Base-by-base conservation (phyloP, 2,113 vertebrate genomes). In the Ivindomyrus marchei region DNA sequence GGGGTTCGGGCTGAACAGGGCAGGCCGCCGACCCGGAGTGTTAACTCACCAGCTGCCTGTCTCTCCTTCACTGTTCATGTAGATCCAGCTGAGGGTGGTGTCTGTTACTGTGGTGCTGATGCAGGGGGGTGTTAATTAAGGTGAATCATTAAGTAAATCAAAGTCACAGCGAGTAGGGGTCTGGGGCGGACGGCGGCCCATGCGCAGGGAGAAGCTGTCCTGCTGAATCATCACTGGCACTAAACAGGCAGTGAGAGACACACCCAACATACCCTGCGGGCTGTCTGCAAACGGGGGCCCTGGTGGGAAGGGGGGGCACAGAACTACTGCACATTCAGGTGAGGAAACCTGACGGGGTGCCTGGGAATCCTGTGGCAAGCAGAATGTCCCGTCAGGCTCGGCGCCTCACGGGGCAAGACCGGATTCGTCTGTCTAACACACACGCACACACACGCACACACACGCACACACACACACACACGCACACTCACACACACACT, bases 261-360 rank as follows among this genome's bases (percentile, higher is more conserved):
- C 15, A 39, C 36, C 31, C 13, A 77, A n/a, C 9, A 3, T 77
- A 11, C 31, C 70, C 36, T 77, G 31, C 27, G 27, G 27, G 66
- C 66, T 5, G 70, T 7, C 19, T 21, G 53, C 53, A 21, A 10
- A 36, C 13, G 19, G 3, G 62, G 7, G 3, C 62, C 62, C 2
- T 31, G n/a, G 47, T 0, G 47, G 47, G 10, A 39, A 39, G 91
- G 85, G 87, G 66, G 92, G 89, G 89, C 77, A 85, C 92, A 89
- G 45, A 93, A 74, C 9, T 85, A 4, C 36, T 94, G 93, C 94
- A 89, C 91, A 94, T 92, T 91, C 90, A 94, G 94, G 93, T 89
- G 58, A 47, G 92, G 94, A 93, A 96, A 96, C 95, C 95, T 95
- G 95, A 96, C 56, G 89, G 94, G 94, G 95, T 91, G 91, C 95